Evolutionary conservation across 2,113 vertebrate species (phyloP).

Genomic region (Leptosomus discolor): DNA sequence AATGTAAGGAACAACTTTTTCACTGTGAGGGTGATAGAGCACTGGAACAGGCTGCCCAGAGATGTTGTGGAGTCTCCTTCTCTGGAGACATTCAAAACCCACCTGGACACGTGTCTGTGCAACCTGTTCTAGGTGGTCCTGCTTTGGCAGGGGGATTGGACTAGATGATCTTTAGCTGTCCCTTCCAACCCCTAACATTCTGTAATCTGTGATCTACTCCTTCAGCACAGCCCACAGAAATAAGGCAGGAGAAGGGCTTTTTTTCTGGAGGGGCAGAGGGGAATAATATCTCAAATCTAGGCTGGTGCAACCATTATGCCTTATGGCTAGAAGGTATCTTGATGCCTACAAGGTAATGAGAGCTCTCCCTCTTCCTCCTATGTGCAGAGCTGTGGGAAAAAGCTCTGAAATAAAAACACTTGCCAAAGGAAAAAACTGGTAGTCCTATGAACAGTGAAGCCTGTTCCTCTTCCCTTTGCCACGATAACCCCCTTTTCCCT

Average conservation of each 20-base stretch:
- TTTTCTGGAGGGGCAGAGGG: not conserved
- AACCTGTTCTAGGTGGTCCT: too few species aligned
- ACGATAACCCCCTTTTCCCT: not conserved
- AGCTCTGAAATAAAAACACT: not conserved
- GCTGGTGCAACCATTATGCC: not conserved
- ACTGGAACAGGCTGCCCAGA: too few species aligned
- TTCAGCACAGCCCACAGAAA: not conserved
- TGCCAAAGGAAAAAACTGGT: not conserved
- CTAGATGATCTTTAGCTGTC: too few species aligned
- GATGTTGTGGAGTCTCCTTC: too few species aligned
- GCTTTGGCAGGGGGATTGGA: too few species aligned
- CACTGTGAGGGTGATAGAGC: too few species aligned
- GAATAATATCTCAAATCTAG: not conserved
- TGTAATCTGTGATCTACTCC: too few species aligned
- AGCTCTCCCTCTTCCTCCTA: not conserved
- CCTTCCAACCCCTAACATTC: too few species aligned
- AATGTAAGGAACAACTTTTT: too few species aligned
- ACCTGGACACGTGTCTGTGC: too few species aligned
- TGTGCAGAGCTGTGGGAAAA: rapidly evolving
- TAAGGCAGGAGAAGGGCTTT: not conserved
- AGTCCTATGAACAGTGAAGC: not conserved
- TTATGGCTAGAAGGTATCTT: not conserved
- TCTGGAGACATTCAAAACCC: too few species aligned
- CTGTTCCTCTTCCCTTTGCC: not conserved
- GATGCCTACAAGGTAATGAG: not conserved